phyloP scores from a whole-genome alignment of 2,113 vertebrate species.

The Limnothrissa miodon region DNA sequence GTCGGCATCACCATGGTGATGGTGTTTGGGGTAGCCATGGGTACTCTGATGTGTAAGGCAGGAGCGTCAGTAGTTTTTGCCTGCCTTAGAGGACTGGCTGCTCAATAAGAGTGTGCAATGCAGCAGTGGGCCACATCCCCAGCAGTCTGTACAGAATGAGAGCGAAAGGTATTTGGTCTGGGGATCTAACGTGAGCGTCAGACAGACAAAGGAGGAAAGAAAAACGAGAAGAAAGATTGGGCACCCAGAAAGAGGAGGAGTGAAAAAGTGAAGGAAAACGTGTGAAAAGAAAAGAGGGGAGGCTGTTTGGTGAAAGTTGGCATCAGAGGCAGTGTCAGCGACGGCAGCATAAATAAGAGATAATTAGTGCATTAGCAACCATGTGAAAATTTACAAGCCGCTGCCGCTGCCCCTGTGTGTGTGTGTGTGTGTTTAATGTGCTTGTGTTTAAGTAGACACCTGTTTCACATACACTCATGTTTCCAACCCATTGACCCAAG shows the following conservation, averaged over 20 bases:
- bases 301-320: background rate
- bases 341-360: background rate
- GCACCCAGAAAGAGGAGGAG: background rate
- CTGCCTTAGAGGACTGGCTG: slow-evolving; percentile 20
- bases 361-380: background rate
- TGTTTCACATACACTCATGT: background rate
- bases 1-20: slow-evolving; percentile 44
- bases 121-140: background rate
- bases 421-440: slow-evolving; percentile 3
- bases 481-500: background rate
- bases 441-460: background rate
- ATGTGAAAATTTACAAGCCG: background rate
- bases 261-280: background rate
- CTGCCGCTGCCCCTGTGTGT: background rate
- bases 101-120: slow-evolving; percentile 33
- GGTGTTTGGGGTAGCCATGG: slow-evolving; percentile 31
- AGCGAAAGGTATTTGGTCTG: background rate
- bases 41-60: slow-evolving; percentile 42
- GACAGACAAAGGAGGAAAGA: background rate
- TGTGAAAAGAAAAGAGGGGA: background rate
- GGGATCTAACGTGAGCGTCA: background rate
- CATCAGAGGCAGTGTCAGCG: background rate
- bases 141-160: background rate
- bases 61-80: slow-evolving; percentile 38
- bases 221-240: background rate